phyloP scores from a whole-genome alignment of 2,888 invertebrate species.

The Drosophila recens region DNA sequence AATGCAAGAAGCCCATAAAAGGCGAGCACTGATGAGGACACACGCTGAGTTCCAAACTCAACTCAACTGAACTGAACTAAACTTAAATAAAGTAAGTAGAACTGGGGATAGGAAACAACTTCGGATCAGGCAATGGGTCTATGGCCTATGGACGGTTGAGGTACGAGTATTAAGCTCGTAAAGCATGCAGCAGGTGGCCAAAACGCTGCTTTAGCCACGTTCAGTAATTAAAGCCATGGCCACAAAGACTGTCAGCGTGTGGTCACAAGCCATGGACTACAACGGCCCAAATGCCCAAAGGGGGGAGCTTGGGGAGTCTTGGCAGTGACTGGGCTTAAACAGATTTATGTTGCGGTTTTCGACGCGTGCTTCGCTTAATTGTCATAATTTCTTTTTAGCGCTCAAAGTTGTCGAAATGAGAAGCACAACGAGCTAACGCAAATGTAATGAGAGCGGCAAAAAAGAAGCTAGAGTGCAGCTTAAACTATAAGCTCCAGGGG shows the following conservation, averaged over 20 bases:
- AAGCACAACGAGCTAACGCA: not conserved
- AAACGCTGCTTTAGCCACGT: constrained; percentile 42
- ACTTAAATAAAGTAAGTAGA: constrained; percentile 7
- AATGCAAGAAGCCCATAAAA: constrained; percentile 50
- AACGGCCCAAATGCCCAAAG: too few relatives aligned
- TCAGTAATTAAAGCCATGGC: constrained; percentile 71
- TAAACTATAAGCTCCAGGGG: not conserved
- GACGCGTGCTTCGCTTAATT: constrained; percentile 63
- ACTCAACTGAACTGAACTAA: constrained; percentile 12
- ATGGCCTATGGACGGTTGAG: constrained; percentile 7
- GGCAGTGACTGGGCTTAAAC: constrained; percentile 40
- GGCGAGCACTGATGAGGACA: constrained; percentile 45
- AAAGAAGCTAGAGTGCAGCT: not conserved
- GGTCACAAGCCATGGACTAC: constrained; percentile 42
- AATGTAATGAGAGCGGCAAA: not conserved
- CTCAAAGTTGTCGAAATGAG: constrained; percentile 20
- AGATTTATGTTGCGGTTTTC: constrained; percentile 64
- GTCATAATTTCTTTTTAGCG: constrained; percentile 69
- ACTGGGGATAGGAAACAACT: constrained; percentile 27
- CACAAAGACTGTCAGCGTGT: constrained; percentile 68
- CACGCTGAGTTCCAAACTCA: constrained; percentile 45
- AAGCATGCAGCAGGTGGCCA: constrained; percentile 74
- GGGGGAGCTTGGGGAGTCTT: not conserved
- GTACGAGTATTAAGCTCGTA: constrained; percentile 38
- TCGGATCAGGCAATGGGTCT: constrained; percentile 21